A percentile compares a stretch with the other conserved stretches of the same genome.
Conservation (phyloP, 1,140 invertebrate genomes). For the Cryptotermes secundus region DNA sequence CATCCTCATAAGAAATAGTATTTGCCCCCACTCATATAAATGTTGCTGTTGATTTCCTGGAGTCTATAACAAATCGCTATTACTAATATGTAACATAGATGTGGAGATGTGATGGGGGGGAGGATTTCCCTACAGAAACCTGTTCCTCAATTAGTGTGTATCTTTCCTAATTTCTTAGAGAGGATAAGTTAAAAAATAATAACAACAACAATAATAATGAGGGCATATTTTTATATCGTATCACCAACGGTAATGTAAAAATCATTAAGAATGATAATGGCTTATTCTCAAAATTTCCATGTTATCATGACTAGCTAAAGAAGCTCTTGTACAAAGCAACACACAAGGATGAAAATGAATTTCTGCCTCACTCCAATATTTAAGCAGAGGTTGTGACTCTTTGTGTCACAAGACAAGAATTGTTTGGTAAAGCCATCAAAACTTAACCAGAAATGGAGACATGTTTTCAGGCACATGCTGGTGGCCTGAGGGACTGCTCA, state of each 20-base stretch:
- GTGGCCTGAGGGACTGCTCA: background rate
- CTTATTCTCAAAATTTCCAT: background rate
- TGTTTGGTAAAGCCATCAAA: background rate
- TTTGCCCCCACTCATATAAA: slow-evolving; percentile 28
- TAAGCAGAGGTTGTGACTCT: background rate
- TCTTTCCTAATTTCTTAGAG: slow-evolving; percentile 12
- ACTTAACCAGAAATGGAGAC: background rate
- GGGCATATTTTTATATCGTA: slow-evolving; percentile 35
- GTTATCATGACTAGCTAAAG: background rate
- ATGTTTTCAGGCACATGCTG: background rate
- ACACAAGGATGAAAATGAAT: slow-evolving; percentile 11
- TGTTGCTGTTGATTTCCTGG: slow-evolving; percentile 37
- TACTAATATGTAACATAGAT: slow-evolving; percentile 28
- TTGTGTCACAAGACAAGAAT: slow-evolving; percentile 6
- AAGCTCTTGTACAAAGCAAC: background rate
- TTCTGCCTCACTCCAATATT: background rate
- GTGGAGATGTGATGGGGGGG: slow-evolving; percentile 20
- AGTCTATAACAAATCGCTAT: slow-evolving; percentile 30
- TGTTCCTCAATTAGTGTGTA: slow-evolving; percentile 27
- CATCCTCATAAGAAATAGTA: slow-evolving; percentile 18
- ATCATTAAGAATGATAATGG: background rate
- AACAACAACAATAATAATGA: slow-evolving; percentile 21
- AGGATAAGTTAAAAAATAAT: slow-evolving; percentile 10
- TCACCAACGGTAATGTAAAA: slow-evolving; percentile 31
- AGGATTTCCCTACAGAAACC: slow-evolving; percentile 6